These are phyloP conservation scores for Varecia variegata DNA, from an alignment of 2,797 vertebrate species.

Conservation along the genomic window DNA sequence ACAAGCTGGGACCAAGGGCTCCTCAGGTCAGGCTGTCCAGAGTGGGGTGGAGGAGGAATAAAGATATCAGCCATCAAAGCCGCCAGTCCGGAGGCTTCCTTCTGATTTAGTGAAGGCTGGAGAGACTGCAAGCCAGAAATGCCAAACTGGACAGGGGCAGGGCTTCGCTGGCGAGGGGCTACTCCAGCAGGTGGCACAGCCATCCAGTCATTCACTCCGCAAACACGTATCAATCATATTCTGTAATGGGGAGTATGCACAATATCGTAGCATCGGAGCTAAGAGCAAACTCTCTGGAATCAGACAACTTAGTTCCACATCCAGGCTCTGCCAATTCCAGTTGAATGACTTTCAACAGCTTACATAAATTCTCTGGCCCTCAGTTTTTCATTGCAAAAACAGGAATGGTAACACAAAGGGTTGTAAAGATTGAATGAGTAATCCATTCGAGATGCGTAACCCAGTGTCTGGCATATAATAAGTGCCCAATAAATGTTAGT, in stretches of 20 bases:
- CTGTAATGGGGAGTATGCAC: background rate
- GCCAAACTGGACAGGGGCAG: background rate
- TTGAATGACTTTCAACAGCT: background rate
- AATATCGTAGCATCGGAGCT: background rate
- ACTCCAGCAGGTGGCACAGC: background rate
- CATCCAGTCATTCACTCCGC: background rate
- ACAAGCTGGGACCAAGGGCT: constrained; percentile 38
- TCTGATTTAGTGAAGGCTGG: background rate
- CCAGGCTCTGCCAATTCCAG: background rate
- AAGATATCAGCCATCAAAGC: constrained; percentile 52
- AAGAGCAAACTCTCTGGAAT: background rate
- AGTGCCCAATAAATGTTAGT: background rate
- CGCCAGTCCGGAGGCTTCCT: background rate
- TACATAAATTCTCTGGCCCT: background rate
- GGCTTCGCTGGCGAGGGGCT: background rate
- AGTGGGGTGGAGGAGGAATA: background rate
- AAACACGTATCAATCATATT: background rate
- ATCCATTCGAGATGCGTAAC: background rate
- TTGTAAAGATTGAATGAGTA: background rate
- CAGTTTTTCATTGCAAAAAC: background rate
- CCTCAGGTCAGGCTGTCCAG: constrained; percentile 53
- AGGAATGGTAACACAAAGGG: background rate
- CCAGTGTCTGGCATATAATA: background rate
- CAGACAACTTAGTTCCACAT: background rate
- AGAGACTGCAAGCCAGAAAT: background rate